phyloP scores from a whole-genome alignment of 2,888 invertebrate genomes.

The Mythimna lalbum region DNA sequence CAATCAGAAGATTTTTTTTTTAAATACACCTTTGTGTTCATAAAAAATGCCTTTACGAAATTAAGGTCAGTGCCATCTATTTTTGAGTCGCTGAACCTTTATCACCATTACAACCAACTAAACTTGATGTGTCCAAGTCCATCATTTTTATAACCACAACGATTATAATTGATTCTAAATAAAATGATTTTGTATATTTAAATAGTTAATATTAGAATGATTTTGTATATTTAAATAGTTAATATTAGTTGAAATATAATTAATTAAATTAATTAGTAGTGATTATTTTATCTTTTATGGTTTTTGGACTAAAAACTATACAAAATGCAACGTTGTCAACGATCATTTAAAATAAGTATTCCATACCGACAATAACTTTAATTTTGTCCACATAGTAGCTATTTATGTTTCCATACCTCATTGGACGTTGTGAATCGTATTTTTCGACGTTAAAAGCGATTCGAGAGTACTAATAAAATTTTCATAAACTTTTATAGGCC shows the following conservation, averaged over 20 bases:
- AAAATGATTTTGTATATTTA: no score
- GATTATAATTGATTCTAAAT: not conserved
- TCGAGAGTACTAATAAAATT: constrained; percentile 68
- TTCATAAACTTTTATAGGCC: constrained; percentile 72
- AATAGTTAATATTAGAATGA: no score
- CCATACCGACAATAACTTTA: constrained; percentile 10
- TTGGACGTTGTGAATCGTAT: constrained; percentile 53
- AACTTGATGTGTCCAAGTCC: not conserved
- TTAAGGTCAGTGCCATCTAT: constrained; percentile 25
- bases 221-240: no score
- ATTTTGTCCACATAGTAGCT: constrained; percentile 32
- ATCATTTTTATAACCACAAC: no score
- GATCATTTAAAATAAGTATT: not conserved
- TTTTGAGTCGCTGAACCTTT: not conserved
- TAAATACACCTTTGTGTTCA: no score
- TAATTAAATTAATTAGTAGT: not conserved
- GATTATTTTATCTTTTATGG: not conserved
- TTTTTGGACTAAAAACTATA: not conserved
- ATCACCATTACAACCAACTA: not conserved
- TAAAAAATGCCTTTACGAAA: not conserved
- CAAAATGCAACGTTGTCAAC: not conserved
- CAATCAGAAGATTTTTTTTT: no score
- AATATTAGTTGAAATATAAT: no score
- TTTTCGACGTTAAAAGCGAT: constrained; percentile 62
- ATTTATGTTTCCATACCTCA: constrained; percentile 5